Evolutionary conservation across 2,797 vertebrate genomes (phyloP), one percentile per base, ranked within the genome.

Genomic region (Aythya fuligula): DNA sequence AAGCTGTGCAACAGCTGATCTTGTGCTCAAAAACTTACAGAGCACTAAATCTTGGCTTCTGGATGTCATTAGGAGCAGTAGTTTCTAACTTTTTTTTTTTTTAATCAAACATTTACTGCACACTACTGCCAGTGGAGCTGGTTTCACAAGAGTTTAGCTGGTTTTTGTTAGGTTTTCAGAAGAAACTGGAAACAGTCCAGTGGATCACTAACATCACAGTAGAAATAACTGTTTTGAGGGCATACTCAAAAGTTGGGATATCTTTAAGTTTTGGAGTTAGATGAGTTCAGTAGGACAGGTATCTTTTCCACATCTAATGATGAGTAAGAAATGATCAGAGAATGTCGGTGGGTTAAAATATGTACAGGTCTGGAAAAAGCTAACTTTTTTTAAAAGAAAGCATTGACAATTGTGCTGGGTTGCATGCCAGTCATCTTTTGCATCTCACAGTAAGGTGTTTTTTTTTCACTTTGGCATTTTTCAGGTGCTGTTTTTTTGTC

Each of bases 1-100:
- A 24, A 13, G 54, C 72, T 71, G 2, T 4, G 3, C 32, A 2
- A 0, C 0, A 0, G 2, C 18, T 14, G 39, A 7, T 2, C 34
- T 61, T 28, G 0, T 1, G 2, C 20, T 62, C 60, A 11, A 70
- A 64, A 43, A 30, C 25, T 4, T 4, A 7, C 1, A 0, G 7
- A 24, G 75, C 18, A 2, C 20, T 24, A 13, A 5, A 25, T 34
- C 8, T 54, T 36, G 22, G 15, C 17, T n/a, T 39, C 57, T 82
- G 81, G 22, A 0, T 60, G 83, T 45, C 70, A 58, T 49, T 58
- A 6, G 8, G 25, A 22, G 8, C 32, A 11, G 6, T 1, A 27
- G 16, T 8, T 86, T 2, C 0, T 32, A 51, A 51, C 13, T 17
- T 0, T 6, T 41, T 43, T 18, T 10, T n/a, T 72, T n/a, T 45